phyloP scores from a whole-genome alignment of 1,140 invertebrate genomes.

The Drosophila repleta region DNA sequence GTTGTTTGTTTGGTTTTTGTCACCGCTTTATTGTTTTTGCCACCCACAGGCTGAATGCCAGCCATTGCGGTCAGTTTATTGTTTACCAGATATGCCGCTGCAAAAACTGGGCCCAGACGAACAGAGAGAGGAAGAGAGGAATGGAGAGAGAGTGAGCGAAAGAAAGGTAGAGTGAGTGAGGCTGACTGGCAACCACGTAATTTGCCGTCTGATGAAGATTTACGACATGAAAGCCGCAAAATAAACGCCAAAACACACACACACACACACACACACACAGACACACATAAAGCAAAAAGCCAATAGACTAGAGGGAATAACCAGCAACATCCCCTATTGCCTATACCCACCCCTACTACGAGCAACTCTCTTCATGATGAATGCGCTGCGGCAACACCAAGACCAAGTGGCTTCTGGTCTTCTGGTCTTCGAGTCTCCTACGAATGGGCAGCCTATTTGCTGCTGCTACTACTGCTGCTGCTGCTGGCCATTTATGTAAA shows the following conservation, averaged over 20 bases:
- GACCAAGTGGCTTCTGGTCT: slow-evolving; percentile 5
- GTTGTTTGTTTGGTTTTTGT: slow-evolving; percentile 65
- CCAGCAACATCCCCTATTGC: background rate
- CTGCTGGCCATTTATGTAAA: slow-evolving; percentile 75
- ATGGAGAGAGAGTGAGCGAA: background rate
- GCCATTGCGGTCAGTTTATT: slow-evolving; percentile 76
- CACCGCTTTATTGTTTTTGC: slow-evolving; percentile 72
- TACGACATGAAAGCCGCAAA: slow-evolving; percentile 79
- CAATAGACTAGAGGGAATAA: slow-evolving; percentile 37
- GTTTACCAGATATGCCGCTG: slow-evolving; percentile 60
- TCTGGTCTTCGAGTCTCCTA: background rate
- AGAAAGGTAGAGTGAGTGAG: slow-evolving; percentile 14
- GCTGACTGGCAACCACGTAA: slow-evolving; percentile 65
- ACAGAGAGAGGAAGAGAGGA: background rate
- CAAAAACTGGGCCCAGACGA: slow-evolving; percentile 54
- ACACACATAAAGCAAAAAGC: slow-evolving; percentile 57
- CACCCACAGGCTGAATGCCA: slow-evolving; percentile 24
- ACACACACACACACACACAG: slow-evolving; percentile 21
- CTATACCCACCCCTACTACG: slow-evolving; percentile 10
- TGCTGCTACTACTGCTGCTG: slow-evolving; percentile 29
- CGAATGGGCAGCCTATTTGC: slow-evolving; percentile 19
- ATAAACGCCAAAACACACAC: slow-evolving; percentile 61
- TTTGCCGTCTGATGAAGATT: slow-evolving; percentile 82
- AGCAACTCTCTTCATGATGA: slow-evolving; percentile 45
- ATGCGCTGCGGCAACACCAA: slow-evolving; percentile 47